phyloP scores from a whole-genome alignment of 1,140 invertebrate species.

The Prorops nasuta region DNA sequence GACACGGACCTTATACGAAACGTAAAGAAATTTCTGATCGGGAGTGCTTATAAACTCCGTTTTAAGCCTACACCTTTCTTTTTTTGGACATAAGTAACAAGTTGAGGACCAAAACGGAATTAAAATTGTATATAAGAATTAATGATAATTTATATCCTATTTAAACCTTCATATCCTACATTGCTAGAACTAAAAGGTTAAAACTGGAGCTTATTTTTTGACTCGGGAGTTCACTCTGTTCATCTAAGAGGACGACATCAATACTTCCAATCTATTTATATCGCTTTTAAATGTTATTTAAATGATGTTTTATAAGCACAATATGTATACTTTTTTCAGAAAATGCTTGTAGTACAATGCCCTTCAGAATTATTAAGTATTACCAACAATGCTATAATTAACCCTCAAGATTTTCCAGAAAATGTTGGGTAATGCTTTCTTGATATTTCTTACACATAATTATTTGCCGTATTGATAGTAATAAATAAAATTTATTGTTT shows the following conservation, averaged over 20 bases:
- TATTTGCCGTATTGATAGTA: conserved; percentile 1
- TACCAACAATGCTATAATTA: conserved; percentile 90
- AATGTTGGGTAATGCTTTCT: conserved; percentile 83
- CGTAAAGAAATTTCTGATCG: no score
- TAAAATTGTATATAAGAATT: no score
- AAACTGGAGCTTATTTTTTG: no score
- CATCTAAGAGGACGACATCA: conserved; percentile 16
- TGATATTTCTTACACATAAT: no score
- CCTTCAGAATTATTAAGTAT: conserved; percentile 91
- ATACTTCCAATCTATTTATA: background rate
- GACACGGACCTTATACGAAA: no score
- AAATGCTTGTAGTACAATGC: conserved; percentile 87
- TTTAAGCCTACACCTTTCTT: no score
- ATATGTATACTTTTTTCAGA: conserved; percentile 55
- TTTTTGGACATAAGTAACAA: no score
- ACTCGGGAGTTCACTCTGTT: no score
- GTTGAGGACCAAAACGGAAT: no score
- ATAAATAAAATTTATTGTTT: conserved; percentile 34
- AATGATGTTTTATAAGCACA: conserved; percentile 5
- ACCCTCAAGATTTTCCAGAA: conserved; percentile 79
- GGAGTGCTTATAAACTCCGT: no score
- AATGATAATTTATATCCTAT: background rate
- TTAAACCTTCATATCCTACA: no score
- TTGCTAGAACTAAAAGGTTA: no score
- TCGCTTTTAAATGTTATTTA: conserved; percentile 3